Base-by-base conservation (phyloP, 2,113 vertebrate species). In the Coptodon bakossiorum region DNA sequence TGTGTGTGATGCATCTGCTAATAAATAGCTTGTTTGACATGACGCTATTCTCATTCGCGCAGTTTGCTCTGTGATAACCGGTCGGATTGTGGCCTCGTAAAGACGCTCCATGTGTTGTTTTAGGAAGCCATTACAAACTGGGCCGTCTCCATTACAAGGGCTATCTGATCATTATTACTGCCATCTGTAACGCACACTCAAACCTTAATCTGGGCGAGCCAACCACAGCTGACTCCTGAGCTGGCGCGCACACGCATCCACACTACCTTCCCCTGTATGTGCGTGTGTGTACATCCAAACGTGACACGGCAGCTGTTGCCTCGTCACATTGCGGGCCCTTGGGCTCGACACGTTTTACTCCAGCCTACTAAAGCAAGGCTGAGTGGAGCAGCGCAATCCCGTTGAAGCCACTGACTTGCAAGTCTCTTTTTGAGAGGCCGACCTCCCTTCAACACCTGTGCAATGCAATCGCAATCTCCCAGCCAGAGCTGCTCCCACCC, bases 111-210 rank as follows among this genome's bases (percentile, higher is more conserved):
- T 93, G 95, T 95, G 94, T 95, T 95, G 94, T 95, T 95, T 95
- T 94, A 95, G 94, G 94, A 94, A 95, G 94, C 94, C 91, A 91
- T 96, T 94, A 96, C 90, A 89, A 93, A 95, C 90, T 50, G 93
- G 94, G 91, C 91, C 84, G 88, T 94, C 94, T 95, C 94, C 93
- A 94, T 96, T 96, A 95, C 93, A 90, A 84, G 90, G 87, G 93
- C 93, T 94, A 95, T 94, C 95, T 94, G 94, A 95, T 95, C 94
- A 94, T 96, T 94, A 96, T 94, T 95, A 91, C 94, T 17, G 89
- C 95, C 95, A 95, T 96, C 95, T 96, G 96, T 89, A 96, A 93
- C 73, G 80, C 90, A 93, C 95, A 92, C 94, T 95, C 91, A 29
- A 90, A 88, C 80, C 91, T 91, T 95, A 94, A 96, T 94, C 95